Percentiles rank a stretch among this genome's conserved stretches.
Evolutionary conservation across 2,797 vertebrate species (phyloP).

Genomic region (Falco novaeseelandiae): DNA sequence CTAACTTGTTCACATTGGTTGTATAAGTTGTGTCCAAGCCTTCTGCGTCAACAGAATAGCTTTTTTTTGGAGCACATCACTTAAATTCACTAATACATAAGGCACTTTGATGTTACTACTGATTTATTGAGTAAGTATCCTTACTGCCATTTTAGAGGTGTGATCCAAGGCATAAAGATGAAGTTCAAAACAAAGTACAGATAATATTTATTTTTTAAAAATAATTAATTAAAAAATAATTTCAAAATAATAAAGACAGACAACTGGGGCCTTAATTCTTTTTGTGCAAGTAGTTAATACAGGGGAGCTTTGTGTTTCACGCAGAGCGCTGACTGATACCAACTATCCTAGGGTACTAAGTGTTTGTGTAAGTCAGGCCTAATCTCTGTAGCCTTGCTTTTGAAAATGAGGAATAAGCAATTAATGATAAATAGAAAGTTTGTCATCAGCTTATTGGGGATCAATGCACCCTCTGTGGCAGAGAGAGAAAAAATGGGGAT

Average conservation of each 20-base stretch:
- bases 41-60: no score
- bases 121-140: neutral
- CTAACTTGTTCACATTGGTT: no score
- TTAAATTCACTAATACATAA: neutral
- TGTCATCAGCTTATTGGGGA: neutral
- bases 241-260: neutral
- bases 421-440: neutral
- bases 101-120: neutral
- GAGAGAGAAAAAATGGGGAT: neutral
- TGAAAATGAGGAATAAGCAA: neutral
- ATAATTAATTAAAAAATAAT: no score
- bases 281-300: neutral
- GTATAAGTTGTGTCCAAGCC: no score
- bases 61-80: neutral
- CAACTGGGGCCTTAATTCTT: neutral
- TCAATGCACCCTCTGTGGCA: neutral
- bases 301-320: neutral
- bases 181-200: neutral
- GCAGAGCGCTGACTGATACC: neutral
- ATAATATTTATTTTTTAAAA: no score
- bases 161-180: neutral
- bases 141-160: neutral
- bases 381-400: neutral
- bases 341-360: neutral
- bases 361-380: neutral